Conservation (phyloP, 2,888 invertebrate species). For the Drosophila barbarae region DNA sequence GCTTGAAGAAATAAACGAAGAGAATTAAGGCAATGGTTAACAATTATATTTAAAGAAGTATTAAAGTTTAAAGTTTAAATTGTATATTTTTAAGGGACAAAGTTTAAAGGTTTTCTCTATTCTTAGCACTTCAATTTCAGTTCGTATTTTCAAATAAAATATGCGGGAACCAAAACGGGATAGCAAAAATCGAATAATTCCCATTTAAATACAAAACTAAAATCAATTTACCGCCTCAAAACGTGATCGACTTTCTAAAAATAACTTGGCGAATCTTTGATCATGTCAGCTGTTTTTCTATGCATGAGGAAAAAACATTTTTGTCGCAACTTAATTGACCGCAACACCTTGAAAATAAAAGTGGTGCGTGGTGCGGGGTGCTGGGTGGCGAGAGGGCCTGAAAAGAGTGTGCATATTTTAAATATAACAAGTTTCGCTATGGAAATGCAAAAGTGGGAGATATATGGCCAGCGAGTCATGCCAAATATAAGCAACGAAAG, state of each 20-base stretch:
- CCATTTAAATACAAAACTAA: not conserved
- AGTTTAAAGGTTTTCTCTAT: not conserved
- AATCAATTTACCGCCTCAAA: slow-evolving; percentile 40
- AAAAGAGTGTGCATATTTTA: slow-evolving; percentile 61
- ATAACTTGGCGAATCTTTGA: slow-evolving; percentile 25
- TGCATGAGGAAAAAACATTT: slow-evolving; percentile 43
- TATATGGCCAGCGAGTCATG: slow-evolving; percentile 27
- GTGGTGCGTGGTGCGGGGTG: not conserved
- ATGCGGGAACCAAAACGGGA: no score
- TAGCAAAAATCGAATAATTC: no score
- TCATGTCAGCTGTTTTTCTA: slow-evolving; percentile 40
- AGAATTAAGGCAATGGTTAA: not conserved
- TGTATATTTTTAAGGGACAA: not conserved
- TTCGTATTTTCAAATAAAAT: not conserved
- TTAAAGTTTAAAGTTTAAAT: not conserved
- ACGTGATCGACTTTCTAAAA: slow-evolving; percentile 49
- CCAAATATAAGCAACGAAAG: slow-evolving; percentile 48
- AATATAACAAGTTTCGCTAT: slow-evolving; percentile 70
- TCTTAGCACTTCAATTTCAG: no score
- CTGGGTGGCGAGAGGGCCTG: not conserved
- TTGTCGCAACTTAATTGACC: slow-evolving; percentile 55
- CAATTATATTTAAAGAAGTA: not conserved
- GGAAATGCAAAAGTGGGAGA: slow-evolving; percentile 48
- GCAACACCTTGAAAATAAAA: slow-evolving; percentile 57
- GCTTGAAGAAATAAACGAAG: no score